Evolutionary conservation across 2,797 vertebrate species (phyloP).

Genomic region (Oreortyx pictus): DNA sequence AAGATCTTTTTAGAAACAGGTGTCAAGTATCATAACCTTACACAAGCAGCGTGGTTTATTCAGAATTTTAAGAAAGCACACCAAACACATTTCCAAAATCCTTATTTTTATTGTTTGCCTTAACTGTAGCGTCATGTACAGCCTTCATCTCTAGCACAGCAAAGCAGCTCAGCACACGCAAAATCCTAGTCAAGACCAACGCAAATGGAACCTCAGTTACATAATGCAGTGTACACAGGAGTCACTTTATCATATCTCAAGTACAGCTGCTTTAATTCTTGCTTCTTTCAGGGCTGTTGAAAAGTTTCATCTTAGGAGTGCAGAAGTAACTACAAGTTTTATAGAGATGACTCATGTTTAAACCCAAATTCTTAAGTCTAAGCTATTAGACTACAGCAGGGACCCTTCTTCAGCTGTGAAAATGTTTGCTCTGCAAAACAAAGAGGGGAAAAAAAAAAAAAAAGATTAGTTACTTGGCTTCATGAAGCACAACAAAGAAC

Average conservation of each 20-base stretch:
- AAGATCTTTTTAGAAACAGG: not conserved
- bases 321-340: not conserved
- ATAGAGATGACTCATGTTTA: not conserved
- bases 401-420: slow-evolving; percentile 28
- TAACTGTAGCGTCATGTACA: not conserved
- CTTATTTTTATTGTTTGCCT: slow-evolving; percentile 60
- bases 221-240: not conserved
- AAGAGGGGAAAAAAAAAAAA: not conserved
- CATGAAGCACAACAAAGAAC: not conserved
- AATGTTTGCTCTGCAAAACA: slow-evolving; percentile 63
- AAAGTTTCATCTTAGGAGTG: not conserved
- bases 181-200: not conserved
- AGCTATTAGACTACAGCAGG: slow-evolving; percentile 8
- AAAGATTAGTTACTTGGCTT: slow-evolving; percentile 17
- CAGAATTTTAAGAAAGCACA: not conserved
- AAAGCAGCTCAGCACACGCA: not conserved
- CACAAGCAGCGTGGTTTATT: not conserved
- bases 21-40: not conserved
- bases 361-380: not conserved
- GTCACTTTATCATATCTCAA: not conserved
- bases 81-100: not conserved
- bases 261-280: not conserved
- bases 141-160: not conserved
- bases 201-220: not conserved
- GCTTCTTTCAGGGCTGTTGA: not conserved